Base-by-base conservation (phyloP, 2,797 vertebrate genomes). In the Peromyscus nudipes region DNA sequence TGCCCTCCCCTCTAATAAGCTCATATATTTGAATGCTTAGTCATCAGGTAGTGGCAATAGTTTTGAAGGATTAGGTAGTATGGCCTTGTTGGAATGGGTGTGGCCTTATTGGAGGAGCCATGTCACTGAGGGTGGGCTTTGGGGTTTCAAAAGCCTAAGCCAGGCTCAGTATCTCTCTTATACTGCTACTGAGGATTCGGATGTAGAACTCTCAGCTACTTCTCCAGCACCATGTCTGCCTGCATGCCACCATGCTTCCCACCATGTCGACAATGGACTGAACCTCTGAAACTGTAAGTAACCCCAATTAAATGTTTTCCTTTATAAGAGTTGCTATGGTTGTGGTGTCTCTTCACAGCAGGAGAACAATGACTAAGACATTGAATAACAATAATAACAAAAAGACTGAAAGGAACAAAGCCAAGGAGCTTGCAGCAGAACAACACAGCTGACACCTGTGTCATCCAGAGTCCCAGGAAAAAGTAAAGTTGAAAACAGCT, bases 401-500 rank as follows among this genome's bases (percentile, higher is more conserved):
- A 4, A 81, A 37, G 12, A 82, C 55, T 60, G 55, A 82, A 60
- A 82, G 13, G n/a, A 60, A n/a, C 79, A 81, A 52, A 81, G 52
- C 52, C 79, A 37, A 60, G n/a, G 79, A n/a, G 16, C n/a, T 27
- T 60, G 79, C 79, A 60, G 6, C 23, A 37, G 25, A 37, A 81
- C 52, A 37, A 60, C 55, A 82, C 27, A 82, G n/a, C n/a, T 62
- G n/a, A 62, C n/a, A 81, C 23, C 55, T 62, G n/a, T 40, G 80
- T 82, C n/a, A 40, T 60, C 55, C 60, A 82, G n/a, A 40, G 55
- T 82, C n/a, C 80, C 55, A 60, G 55, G 55, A 60, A 37, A 57
- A 57, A 60, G 52, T 19, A 17, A 49, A 60, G 23, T 27, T 57
- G 52, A 57, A 40, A 57, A 97, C 97, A 97, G 91, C 96, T 97